These are phyloP conservation scores for Drosophila ogumai DNA, from an alignment of 1,140 invertebrate species.

Conservation along the genomic window DNA sequence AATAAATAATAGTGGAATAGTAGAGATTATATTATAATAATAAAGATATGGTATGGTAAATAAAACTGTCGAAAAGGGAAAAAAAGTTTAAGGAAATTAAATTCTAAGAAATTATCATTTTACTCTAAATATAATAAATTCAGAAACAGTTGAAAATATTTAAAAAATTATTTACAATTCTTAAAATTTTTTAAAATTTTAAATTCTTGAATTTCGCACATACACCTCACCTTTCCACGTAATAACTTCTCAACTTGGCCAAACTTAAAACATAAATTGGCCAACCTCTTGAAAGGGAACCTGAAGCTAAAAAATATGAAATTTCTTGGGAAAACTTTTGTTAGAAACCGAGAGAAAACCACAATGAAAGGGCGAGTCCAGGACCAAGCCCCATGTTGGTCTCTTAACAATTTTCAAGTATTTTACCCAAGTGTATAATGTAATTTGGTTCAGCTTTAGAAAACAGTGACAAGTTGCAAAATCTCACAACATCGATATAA, in stretches of 20 bases:
- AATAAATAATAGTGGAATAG: neutral
- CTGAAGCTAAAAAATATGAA: constrained; percentile 19
- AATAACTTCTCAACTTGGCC: neutral
- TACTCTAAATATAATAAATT: too few species aligned
- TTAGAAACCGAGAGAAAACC: constrained; percentile 15
- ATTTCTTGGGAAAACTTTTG: constrained; percentile 39
- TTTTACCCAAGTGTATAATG: constrained; percentile 60
- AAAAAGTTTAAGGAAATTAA: too few species aligned
- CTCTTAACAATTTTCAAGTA: constrained; percentile 53
- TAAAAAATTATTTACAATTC: too few species aligned
- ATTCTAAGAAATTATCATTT: too few species aligned
- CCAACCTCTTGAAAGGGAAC: constrained; percentile 8
- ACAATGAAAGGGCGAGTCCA: neutral
- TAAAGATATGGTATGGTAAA: too few species aligned
- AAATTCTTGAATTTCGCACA: neutral
- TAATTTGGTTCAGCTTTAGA: constrained; percentile 36
- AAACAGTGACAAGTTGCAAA: constrained; percentile 41
- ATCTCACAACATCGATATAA: constrained; percentile 55
- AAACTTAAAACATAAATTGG: constrained; percentile 7
- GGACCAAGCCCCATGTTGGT: constrained; percentile 21
- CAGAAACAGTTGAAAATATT: too few species aligned
- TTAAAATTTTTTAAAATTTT: neutral
- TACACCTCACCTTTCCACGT: neutral
- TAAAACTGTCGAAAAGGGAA: too few species aligned
- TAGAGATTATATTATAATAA: too few species aligned